Evolutionary conservation across 2,113 vertebrate genomes (phyloP).

Genomic region (Camelus dromedarius): DNA sequence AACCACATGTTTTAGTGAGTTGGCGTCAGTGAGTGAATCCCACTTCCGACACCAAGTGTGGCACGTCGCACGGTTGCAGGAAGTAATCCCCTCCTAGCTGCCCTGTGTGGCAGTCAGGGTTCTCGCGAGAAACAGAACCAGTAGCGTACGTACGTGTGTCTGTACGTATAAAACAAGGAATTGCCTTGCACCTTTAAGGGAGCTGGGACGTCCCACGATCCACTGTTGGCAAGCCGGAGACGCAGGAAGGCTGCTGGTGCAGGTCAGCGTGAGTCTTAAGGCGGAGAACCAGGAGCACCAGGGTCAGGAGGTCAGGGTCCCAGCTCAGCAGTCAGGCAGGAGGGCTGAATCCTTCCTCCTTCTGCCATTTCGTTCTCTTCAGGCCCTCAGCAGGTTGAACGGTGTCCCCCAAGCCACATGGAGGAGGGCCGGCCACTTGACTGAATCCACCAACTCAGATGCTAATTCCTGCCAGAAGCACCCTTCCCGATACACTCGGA

Average conservation of each 20-base stretch:
- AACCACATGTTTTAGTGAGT: neutral
- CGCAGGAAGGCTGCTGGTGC: neutral
- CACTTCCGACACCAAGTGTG: neutral
- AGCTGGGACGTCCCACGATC: neutral
- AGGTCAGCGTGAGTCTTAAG: neutral
- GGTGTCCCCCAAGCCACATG: neutral
- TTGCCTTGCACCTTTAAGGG: accelerated
- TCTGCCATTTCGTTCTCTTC: neutral
- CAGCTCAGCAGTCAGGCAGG: neutral
- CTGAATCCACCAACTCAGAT: neutral
- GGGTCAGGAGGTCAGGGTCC: neutral
- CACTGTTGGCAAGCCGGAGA: too few species aligned
- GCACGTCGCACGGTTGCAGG: neutral
- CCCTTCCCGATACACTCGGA: neutral
- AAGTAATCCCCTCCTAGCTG: neutral
- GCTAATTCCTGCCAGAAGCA: neutral
- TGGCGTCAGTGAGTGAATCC: too few species aligned
- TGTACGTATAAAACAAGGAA: neutral
- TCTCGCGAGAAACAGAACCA: neutral
- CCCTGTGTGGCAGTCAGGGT: neutral
- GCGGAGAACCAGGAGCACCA: neutral
- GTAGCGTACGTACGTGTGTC: accelerated
- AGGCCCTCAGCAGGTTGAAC: neutral
- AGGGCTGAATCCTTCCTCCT: neutral
- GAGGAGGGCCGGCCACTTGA: neutral